Evolutionary conservation across 1,140 invertebrate species (phyloP), one percentile per base, ranked within the genome.

Genomic region (Magallana ariakensis): DNA sequence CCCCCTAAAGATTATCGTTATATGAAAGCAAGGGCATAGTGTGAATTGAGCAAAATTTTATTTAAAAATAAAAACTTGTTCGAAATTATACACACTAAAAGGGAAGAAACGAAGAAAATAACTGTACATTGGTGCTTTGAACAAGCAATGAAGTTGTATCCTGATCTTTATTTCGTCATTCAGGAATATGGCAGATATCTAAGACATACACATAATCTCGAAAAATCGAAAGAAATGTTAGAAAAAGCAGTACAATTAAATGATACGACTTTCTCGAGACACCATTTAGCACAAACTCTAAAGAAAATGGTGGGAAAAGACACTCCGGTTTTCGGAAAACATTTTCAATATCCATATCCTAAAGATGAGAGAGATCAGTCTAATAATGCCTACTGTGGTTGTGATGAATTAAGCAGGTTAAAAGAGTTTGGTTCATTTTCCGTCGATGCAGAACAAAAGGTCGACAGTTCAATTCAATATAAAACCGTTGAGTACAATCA

Each of bases 181-280:
- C 62, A 70, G 19, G 22, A n/a, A 26, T n/a, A n/a, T n/a, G n/a
- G n/a, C n/a, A n/a, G n/a, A n/a, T n/a, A n/a, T n/a, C n/a, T n/a
- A n/a, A n/a, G 62, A 70, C 26, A 70, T 22, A 26, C 16, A 3
- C 26, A 22, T n/a, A 22, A 70, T 26, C 11, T 70, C 10, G 62
- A 70, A 22, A 70, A 70, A 70, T 70, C 62, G 7, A 70, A 19
- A 70, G 62, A 70, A 11, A 70, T 70, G 62, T 70, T 70, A 22
- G 19, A 70, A 22, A 70, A 22, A 7, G 62, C 62, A 70, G 26
- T 26, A 22, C n/a, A 26, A 4, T 26, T 70, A 7, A n/a, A 70
- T 7, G 62, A 70, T 22, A 70, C 26, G 62, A n/a, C 62, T 70
- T 70, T 70, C 62, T 70, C 62, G 19, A 70, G 62, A 70, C 62